Percentiles rank a stretch among this genome's conserved stretches.
These are phyloP conservation scores for Vanessa cardui DNA, from an alignment of 2,888 invertebrate species.

Conservation along the genomic window DNA sequence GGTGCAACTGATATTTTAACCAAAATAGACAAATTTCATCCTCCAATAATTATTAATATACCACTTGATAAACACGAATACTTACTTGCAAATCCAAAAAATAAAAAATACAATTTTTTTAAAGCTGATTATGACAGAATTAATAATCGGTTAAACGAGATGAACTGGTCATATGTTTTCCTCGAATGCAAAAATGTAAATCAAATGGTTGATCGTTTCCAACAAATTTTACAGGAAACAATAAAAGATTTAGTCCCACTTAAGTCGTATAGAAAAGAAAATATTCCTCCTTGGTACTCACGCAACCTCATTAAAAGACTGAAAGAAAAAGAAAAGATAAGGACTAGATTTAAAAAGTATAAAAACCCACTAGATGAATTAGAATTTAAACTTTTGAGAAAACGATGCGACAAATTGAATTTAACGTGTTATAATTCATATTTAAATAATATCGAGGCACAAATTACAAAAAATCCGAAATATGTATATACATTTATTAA, in stretches of 20 bases:
- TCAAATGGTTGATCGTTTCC: conserved; percentile 4
- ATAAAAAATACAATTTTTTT: not conserved
- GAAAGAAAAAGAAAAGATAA: conserved; percentile 3
- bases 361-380: conserved; percentile 2
- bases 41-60: not conserved
- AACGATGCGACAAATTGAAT: conserved; percentile 1
- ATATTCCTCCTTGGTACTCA: conserved; percentile 4
- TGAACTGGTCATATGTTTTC: not conserved
- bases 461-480: conserved; percentile 1
- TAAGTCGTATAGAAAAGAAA: not conserved
- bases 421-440: not conserved
- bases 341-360: not conserved
- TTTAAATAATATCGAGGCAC: conserved; percentile 3
- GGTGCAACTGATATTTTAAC: not conserved
- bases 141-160: not conserved
- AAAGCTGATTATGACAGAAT: conserved; percentile 2
- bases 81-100: not conserved
- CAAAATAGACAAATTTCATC: not conserved
- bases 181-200: conserved; percentile 2
- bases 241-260: conserved; percentile 1
- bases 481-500: conserved; percentile 2
- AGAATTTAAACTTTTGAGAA: conserved; percentile 1
- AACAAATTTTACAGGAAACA: not conserved
- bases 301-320: conserved; percentile 1
- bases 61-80: not conserved